phyloP scores from a whole-genome alignment of 2,888 invertebrate genomes.

The Conus canariensis region DNA sequence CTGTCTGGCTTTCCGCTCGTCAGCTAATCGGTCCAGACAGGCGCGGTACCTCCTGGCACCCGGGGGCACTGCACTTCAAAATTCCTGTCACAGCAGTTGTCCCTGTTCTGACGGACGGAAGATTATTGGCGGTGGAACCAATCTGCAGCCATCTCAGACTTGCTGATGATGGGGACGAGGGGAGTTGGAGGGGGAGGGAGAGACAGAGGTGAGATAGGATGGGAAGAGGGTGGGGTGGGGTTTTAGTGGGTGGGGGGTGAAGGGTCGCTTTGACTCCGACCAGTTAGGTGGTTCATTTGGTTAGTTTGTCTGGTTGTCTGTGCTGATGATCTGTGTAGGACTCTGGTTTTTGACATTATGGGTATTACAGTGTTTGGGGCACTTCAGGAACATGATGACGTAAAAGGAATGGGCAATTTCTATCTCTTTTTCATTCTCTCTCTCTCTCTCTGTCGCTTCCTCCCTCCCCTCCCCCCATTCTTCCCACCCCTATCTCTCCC shows the following conservation, averaged over 20 bases:
- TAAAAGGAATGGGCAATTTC: background rate
- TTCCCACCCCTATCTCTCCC: background rate
- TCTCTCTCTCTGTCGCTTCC: conserved; percentile 1
- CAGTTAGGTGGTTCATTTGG: background rate
- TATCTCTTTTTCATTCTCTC: background rate
- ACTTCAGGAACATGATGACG: no score
- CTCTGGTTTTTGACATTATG: no score
- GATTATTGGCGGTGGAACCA: background rate
- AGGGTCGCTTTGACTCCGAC: no score
- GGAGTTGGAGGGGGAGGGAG: background rate
- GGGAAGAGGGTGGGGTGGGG: no score
- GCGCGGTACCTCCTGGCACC: background rate
- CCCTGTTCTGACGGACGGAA: background rate
- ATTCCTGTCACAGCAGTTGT: background rate
- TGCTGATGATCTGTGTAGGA: no score
- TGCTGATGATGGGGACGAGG: background rate
- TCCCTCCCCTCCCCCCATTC: background rate
- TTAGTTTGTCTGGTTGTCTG: no score
- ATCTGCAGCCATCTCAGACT: background rate
- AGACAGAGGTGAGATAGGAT: no score
- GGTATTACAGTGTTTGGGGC: no score
- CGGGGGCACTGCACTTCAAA: background rate
- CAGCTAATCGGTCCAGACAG: background rate
- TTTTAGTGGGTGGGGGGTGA: no score
- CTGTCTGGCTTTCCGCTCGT: background rate